Evolutionary conservation across 2,113 vertebrate species (phyloP), one percentile per base, ranked within the genome.

Genomic region (Austrofundulus limnaeus): DNA sequence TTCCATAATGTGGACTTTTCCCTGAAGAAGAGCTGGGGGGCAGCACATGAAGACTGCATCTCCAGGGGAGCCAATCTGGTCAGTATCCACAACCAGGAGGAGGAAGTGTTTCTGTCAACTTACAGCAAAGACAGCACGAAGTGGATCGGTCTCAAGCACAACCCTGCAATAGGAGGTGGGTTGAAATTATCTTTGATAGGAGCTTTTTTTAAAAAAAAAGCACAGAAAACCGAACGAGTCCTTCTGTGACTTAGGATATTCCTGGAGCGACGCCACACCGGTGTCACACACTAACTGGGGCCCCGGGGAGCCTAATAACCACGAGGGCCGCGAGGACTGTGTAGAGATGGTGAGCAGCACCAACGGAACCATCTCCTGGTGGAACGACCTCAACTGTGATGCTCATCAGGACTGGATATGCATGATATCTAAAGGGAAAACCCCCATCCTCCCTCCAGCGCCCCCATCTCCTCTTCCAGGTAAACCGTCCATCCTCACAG

Each of bases 361-460:
- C n/a, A 91, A 91, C 11, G 90, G 90, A 17, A 87, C 88, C 0
- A 45, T 37, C 9, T 91, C 92, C 34, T 90, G 53, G 79, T 93
- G 92, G 92, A 93, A 93, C 12, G 92, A 93, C 48, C 77, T 92
- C 24, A 92, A 90, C 85, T 93, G 92, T 25, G 91, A 92, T 0
- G 92, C 91, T 13, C 89, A 91, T 62, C 88, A 89, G 71, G 91
- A 93, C 82, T 93, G 92, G 92, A 90, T 93, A 47, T 93, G 92
- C 68, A 85, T 69, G 85, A 92, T 93, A 4, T 0, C 81, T 12
- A 93, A 91, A 79, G 91, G 89, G 47, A 70, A 82, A 56, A 83
- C 2, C 0, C 92, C 92, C 39, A 23, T 91, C 39, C 1, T 71
- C 14, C 92, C 92, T 0, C 91, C 91, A 0, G 47, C 3, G 14